Base-by-base conservation (phyloP, 2,888 invertebrate genomes). In the Nomada ferruginata region DNA sequence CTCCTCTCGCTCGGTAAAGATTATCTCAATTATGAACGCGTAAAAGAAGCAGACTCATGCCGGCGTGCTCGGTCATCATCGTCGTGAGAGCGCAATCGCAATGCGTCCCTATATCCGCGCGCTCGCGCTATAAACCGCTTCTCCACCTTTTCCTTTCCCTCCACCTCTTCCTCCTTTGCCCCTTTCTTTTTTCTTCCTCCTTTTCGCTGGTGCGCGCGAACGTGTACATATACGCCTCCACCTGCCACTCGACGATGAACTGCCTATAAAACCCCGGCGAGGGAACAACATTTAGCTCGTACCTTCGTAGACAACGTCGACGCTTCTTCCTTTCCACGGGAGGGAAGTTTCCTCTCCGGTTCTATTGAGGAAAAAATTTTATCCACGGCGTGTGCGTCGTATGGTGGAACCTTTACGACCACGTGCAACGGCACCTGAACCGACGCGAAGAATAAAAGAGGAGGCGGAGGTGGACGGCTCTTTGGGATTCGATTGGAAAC, bases 1-100 rank as follows among this genome's bases (percentile, higher is more conserved):
- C 89, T 83, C 84, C 84, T 83, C 87, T 83, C 81, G 79, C 76
- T 73, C 79, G 82, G 82, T 87, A 88, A 91, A 92, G 89, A 92
- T 92, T 92, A 92, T 91, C 91, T 92, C 91, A 92, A 92, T 92
- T 91, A 92, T 91, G 88, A 92, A 90, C 90, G 91, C 90, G 90
- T 91, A 91, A 92, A 92, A 92, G 90, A 90, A 91, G 91, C 91
- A 89, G 86, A 91, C 90, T 92, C 91, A 92, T 88, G 89, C 87
- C 87, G 84, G 72, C 85, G 76, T 90, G 89, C 91, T 90, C 88
- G 88, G 89, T 92, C 91, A 91, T 91, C 90, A 87, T 90, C 89
- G 83, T 89, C 87, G 87, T 82, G 86, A 85, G 86, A 86, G 83
- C 78, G 86, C 86, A 85, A 89, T 89, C 82, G 84, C 81, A 79